phyloP scores from a whole-genome alignment of 2,888 invertebrate species.

The Ophion slaviceki region DNA sequence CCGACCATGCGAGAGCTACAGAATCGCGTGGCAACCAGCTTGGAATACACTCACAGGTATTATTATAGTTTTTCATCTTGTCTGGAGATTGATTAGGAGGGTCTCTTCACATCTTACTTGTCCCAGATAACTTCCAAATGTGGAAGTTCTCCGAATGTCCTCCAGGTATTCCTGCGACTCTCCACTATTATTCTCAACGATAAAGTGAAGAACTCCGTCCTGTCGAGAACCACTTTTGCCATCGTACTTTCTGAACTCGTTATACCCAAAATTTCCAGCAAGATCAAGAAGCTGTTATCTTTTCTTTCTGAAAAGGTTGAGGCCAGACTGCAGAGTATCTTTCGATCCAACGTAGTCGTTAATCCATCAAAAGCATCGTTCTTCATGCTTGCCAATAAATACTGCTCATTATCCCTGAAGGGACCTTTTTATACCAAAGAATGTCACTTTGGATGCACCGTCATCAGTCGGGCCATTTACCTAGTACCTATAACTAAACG shows the following conservation, averaged over 20 bases:
- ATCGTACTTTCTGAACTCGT: slow-evolving; percentile 40
- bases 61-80: slow-evolving; percentile 13
- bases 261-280: not conserved
- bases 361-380: too few species aligned
- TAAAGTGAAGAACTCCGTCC: slow-evolving; percentile 19
- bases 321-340: too few species aligned
- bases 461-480: too few species aligned
- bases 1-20: slow-evolving; percentile 39
- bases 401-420: too few species aligned
- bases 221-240: slow-evolving; percentile 18
- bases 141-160: slow-evolving; percentile 50
- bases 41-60: slow-evolving; percentile 32
- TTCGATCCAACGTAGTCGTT: too few species aligned
- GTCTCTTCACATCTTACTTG: slow-evolving; percentile 48
- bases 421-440: too few species aligned
- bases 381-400: too few species aligned
- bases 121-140: slow-evolving; percentile 44
- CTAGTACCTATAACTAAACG: too few species aligned
- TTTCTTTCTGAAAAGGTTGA: too few species aligned
- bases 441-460: too few species aligned
- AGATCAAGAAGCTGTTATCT: not conserved
- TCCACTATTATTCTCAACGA: slow-evolving; percentile 38
- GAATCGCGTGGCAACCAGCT: slow-evolving; percentile 26
- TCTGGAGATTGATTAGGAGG: slow-evolving; percentile 62
- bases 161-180: slow-evolving; percentile 43